Conservation (phyloP, 2,113 vertebrate species). For the Stictonetta naevosa region DNA sequence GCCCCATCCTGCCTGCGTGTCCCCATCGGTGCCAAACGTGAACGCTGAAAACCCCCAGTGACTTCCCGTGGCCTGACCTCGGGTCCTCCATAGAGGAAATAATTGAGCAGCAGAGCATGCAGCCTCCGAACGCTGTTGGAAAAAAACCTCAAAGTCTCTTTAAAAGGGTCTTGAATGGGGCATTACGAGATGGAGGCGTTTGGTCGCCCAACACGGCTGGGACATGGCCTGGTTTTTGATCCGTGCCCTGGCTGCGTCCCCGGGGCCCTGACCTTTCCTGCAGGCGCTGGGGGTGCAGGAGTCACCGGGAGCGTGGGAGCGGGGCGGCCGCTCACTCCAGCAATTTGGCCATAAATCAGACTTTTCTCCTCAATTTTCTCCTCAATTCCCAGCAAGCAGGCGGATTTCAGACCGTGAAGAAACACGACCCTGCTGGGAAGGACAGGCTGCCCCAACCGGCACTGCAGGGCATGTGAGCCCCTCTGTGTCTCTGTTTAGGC, state of each 20-base stretch:
- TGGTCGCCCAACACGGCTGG: accelerated
- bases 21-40: neutral
- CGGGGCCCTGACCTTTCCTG: neutral
- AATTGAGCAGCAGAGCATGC: accelerated
- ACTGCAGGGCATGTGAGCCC: accelerated
- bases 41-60: neutral
- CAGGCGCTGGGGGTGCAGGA: neutral
- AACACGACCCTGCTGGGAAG: neutral
- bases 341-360: neutral
- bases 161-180: neutral
- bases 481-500: neutral
- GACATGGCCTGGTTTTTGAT: neutral
- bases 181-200: neutral
- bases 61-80: neutral
- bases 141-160: neutral
- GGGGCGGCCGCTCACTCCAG: neutral
- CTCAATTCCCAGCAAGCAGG: neutral
- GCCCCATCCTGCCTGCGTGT: neutral
- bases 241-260: neutral
- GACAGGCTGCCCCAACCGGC: neutral
- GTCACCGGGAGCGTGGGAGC: conserved; percentile 5
- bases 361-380: no score
- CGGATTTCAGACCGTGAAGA: accelerated
- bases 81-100: neutral
- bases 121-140: accelerated